Evolutionary conservation across 2,797 vertebrate genomes (phyloP), one percentile per base, ranked within the genome.

Genomic region (Enteromius mattozi): DNA sequence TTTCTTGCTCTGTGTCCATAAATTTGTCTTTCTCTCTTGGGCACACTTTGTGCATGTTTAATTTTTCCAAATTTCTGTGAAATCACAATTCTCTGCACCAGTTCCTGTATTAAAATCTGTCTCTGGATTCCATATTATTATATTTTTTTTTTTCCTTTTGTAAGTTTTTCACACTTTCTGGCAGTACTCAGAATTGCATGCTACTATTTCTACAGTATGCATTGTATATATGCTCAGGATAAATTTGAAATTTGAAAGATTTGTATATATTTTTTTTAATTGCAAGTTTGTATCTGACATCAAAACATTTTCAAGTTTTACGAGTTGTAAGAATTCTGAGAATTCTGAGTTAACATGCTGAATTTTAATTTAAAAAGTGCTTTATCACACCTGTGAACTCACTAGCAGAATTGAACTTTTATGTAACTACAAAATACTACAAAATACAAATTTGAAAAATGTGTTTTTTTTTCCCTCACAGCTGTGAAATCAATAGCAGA

Each of bases 1-100:
- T 86, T 63, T 68, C 76, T 75, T 59, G 74, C 76, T 63, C 51
- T 56, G 21, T 54, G 75, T 63, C 68, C 81, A 70, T 72, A 30
- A 77, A 76, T 83, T 35, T 12, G 42, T 40, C 82, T 56, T 79
- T 30, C 45, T 75, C 37, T 80, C 61, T 35, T 13, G 59, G 16
- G 27, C 24, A 21, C 9, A 5, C 30, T 66, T 82, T 66, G 59
- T 51, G 59, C 75, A 76, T 7, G 59, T 75, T 66, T 17, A 10
- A 33, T 47, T 33, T n/a, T n/a, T 66, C 27, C 59, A 66, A n/a
- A 37, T 54, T 49, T 66, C 61, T 68, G 5, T 65, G 24, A 63
- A 78, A 65, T 24, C 61, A 17, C 69, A 47, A 82, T 40, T 69
- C 69, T 63, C 54, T 72, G 54, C 17, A 63, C 21, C 69, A 72